Base-by-base conservation (phyloP, 2,113 vertebrate genomes). In the Clarias macrocephalus region DNA sequence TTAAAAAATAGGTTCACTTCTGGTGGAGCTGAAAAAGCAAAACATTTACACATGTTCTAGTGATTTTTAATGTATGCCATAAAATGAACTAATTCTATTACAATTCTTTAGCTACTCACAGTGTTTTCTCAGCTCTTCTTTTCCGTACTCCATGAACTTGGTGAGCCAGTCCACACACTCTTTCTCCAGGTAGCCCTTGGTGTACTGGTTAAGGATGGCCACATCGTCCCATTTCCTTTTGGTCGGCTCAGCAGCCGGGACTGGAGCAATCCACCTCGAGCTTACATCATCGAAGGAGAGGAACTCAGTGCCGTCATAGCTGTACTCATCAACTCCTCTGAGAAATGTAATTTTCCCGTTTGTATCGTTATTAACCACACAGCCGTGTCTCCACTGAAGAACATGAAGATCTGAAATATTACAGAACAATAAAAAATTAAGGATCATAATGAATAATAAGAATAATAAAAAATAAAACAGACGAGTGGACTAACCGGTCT, bases 371-470 rank as follows among this genome's bases (percentile, higher is more conserved):
- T 83, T 1, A 12, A 88, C 9, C 57, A 73, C 48, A 83, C 91
- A 91, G 33, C 91, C 91, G 42, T 88, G 88, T 85, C 86, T 92
- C 88, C 88, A 89, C 83, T 92, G 91, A 33, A 90, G 86, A 83
- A 89, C 84, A 80, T 91, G 91, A 60, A 90, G 30, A 33, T 89
- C 91, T 91, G 75, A 68, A 72, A 54, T 3, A 6, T 5, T 16
- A 8, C 76, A 80, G n/a, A 1, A 21, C 30, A 72, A 30, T 19
- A 19, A 33, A 75, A 3, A 75, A n/a, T 11, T 7, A 9, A 79
- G 54, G 23, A 75, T 10, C 30, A 70, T 68, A 33, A 33, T 19
- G 19, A 70, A 18, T 16, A 15, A 80, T 3, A 28, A 56, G 0
- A 8, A 77, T 16, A 2, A 62, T 62, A 18, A 18, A 15, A 62